These are phyloP conservation scores for Calycopis cecrops DNA, from an alignment of 1,140 invertebrate genomes.

Conservation along the genomic window DNA sequence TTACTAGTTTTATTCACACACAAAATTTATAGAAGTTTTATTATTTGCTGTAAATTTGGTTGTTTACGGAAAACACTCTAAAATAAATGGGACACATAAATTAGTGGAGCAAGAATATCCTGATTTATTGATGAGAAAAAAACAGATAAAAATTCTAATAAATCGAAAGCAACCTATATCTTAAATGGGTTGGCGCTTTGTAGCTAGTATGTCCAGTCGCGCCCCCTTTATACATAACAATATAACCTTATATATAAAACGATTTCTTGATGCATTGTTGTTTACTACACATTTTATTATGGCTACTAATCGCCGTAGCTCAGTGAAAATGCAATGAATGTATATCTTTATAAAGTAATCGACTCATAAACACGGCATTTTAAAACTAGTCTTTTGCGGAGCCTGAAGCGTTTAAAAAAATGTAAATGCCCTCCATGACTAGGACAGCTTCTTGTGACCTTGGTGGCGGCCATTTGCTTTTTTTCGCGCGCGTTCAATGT, in stretches of 20 bases:
- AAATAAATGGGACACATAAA: no score
- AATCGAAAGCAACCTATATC: no score
- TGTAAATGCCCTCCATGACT: constrained; percentile 70
- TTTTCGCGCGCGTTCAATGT: constrained; percentile 70
- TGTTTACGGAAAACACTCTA: no score
- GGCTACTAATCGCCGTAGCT: constrained; percentile 10
- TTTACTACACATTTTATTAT: background rate
- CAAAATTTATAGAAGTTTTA: no score
- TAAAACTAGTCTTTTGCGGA: constrained; percentile 36
- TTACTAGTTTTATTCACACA: no score
- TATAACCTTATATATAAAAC: constrained; percentile 4
- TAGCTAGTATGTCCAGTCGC: constrained; percentile 11
- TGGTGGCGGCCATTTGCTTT: constrained; percentile 69
- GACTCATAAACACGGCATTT: constrained; percentile 32
- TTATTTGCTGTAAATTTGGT: no score
- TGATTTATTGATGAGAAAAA: no score
- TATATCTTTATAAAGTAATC: constrained; percentile 27
- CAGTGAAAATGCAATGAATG: constrained; percentile 21
- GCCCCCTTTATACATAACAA: no score
- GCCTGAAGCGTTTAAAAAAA: constrained; percentile 59
- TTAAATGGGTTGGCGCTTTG: no score
- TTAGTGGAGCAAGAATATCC: no score
- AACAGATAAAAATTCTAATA: no score
- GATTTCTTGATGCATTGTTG: constrained; percentile 26
- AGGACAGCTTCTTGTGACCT: constrained; percentile 71